Base-by-base conservation (phyloP, 2,113 vertebrate genomes). In the Hippocampus mohnikei region DNA sequence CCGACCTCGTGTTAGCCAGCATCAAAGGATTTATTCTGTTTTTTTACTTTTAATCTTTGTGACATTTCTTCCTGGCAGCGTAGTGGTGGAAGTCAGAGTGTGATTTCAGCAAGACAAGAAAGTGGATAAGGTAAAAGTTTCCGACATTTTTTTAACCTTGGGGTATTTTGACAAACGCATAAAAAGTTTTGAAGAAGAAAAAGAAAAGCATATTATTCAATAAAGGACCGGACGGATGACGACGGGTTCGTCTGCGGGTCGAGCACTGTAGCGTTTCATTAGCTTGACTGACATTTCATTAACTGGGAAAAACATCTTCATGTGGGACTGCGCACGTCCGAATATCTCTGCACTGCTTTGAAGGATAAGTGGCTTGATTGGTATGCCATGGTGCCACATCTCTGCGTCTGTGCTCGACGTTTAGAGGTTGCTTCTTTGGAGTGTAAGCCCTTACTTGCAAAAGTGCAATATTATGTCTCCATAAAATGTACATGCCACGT, bases 201-300 rank as follows among this genome's bases (percentile, higher is more conserved):
- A 48, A 5, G n/a, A 48, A 48, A 15, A 48, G 4, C 15, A 48
- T 42, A 42, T 44, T 44, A 13, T 12, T 12, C 46, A 18, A 55
- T 55, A n/a, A n/a, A 33, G 27, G 27, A 15, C 58, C n/a, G n/a
- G n/a, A n/a, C 7, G 15, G 27, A 60, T 16, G 58, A n/a, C 21
- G 10, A 48, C 67, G 74, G 67, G 75, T 25, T 3, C 72, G 75
- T 66, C 72, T 71, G 58, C 48, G 66, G 33, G 41, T 27, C 79
- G 21, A 21, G 59, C 37, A 9, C 50, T 60, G 33, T 15, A 65
- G 61, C 50, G 21, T 58, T 66, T 80, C 61, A 63, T 63, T 63
- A 63, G 37, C 61, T 63, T 63, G 61, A 63, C 61, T 63, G 61
- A 63, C 61, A 42, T 41, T 46, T 42, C 27, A 67, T 79, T 60